phyloP scores from a whole-genome alignment of 1,140 invertebrate genomes.

The Drosophila trapezifrons region DNA sequence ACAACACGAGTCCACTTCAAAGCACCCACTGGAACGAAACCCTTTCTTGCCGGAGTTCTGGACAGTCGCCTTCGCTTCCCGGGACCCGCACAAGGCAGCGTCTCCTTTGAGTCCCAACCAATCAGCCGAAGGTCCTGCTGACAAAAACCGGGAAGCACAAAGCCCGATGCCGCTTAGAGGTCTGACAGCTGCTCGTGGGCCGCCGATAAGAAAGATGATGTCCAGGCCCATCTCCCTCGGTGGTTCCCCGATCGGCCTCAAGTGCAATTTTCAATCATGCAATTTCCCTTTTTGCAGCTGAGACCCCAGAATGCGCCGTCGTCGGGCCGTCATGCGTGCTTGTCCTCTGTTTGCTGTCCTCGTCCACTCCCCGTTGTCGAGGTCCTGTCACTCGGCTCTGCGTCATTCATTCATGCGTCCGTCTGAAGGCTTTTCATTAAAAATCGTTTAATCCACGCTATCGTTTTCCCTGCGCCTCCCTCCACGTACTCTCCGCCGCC shows the following conservation, averaged over 20 bases:
- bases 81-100: conserved; percentile 38
- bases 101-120: conserved; percentile 11
- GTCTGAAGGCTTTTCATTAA: conserved; percentile 82
- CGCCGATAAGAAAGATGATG: conserved; percentile 18
- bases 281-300: conserved; percentile 74
- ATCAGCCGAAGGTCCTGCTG: conserved; percentile 14
- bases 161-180: conserved; percentile 6
- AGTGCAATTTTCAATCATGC: conserved; percentile 83
- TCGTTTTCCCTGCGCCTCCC: conserved; percentile 61
- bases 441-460: conserved; percentile 83
- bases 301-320: conserved; percentile 15
- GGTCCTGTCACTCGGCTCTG: conserved; percentile 37
- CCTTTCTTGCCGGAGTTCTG: conserved; percentile 31
- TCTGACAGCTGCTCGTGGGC: conserved; percentile 4
- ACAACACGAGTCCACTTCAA: conserved; percentile 65
- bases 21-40: conserved; percentile 21
- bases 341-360: conserved; percentile 23
- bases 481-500: neutral
- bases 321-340: conserved; percentile 5
- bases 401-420: conserved; percentile 62
- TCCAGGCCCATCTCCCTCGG: neutral
- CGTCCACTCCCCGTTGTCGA: conserved; percentile 7
- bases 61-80: conserved; percentile 4
- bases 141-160: conserved; percentile 11
- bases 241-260: conserved; percentile 31